Percentiles rank a stretch among this genome's conserved stretches.
Evolutionary conservation across 2,888 invertebrate genomes (phyloP).

Genomic region (Pseudolycoriella hygida): DNA sequence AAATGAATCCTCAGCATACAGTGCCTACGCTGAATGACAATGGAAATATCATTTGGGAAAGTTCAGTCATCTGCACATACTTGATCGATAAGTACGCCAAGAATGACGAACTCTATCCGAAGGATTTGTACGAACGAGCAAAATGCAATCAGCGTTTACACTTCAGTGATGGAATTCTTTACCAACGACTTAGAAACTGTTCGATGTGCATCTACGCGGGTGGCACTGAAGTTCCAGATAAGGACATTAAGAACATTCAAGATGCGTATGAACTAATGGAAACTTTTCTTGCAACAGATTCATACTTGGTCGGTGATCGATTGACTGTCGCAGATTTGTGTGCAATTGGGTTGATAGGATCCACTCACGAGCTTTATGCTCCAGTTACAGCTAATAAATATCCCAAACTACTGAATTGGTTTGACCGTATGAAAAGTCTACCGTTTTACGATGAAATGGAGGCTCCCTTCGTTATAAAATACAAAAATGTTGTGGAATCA

Average conservation of each 20-base stretch:
- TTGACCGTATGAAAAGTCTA: too few relatives aligned
- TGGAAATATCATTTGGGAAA: conserved; percentile 20
- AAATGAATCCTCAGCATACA: conserved; percentile 21
- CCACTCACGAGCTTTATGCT: too few relatives aligned
- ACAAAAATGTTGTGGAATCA: too few relatives aligned
- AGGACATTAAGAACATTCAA: conserved; percentile 15
- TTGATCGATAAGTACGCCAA: conserved; percentile 21
- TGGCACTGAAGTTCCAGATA: not conserved
- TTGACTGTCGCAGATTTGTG: conserved; percentile 20
- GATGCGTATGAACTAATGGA: conserved; percentile 20
- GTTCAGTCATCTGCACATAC: conserved; percentile 23
- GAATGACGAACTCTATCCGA: conserved; percentile 20
- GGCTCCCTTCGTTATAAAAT: too few relatives aligned
- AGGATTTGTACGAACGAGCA: conserved; percentile 20
- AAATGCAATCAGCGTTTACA: conserved; percentile 24
- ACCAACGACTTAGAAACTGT: conserved; percentile 18
- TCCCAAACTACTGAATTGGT: too few relatives aligned
- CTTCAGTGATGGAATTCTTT: conserved; percentile 23
- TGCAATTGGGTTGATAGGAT: too few relatives aligned
- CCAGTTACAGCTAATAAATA: too few relatives aligned
- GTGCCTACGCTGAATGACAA: conserved; percentile 21
- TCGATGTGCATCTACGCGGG: conserved; percentile 6
- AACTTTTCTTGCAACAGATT: conserved; percentile 15
- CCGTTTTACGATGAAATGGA: too few relatives aligned
- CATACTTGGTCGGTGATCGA: conserved; percentile 18